Base-by-base conservation (phyloP, 2,797 vertebrate genomes). In the Chiroxiphia lanceolata region DNA sequence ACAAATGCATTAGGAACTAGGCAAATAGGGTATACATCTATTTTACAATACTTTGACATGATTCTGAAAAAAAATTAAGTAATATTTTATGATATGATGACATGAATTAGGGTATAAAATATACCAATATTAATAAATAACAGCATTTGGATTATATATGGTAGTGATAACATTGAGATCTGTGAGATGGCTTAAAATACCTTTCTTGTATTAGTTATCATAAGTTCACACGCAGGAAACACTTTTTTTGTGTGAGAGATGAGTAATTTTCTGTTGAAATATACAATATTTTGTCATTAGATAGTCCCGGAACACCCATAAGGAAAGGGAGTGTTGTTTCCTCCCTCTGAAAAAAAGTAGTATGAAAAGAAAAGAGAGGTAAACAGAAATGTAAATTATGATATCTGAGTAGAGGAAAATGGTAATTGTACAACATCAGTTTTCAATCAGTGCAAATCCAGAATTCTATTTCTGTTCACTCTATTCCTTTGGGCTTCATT, bases 271-370 rank as follows among this genome's bases (percentile, higher is more conserved):
- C 59, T 86, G 13, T 77, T 56, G 40, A 95, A 86, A 89, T 86
- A 76, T 29, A 26, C 42, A n/a, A 29, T 47, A 29, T 72, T 87
- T 83, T 89, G 56, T 77, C 47, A 51, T 47, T 38, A 84, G 50
- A 68, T 82, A 61, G 60, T 95, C 81, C 53, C 88, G 91, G 59
- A 93, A 76, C 59, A 83, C 20, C 36, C n/a, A 59, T 79, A 90
- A 91, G 27, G 33, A 85, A 83, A 86, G 90, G 5, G 25, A 94
- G 94, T 63, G 34, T 23, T 86, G 4, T 76, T 87, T 79, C 15
- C 6, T 53, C 6, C n/a, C 74, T 75, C 56, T 57, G 23, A 81
- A 85, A 93, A 90, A 53, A 75, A 72, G 4, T 23, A 56, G 15
- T 33, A 79, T 17, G 18, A 76, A 81, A 92, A 81, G 18, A 80